These are phyloP conservation scores for Hepsetus odoe DNA, from an alignment of 2,113 vertebrate species.

Conservation along the genomic window DNA sequence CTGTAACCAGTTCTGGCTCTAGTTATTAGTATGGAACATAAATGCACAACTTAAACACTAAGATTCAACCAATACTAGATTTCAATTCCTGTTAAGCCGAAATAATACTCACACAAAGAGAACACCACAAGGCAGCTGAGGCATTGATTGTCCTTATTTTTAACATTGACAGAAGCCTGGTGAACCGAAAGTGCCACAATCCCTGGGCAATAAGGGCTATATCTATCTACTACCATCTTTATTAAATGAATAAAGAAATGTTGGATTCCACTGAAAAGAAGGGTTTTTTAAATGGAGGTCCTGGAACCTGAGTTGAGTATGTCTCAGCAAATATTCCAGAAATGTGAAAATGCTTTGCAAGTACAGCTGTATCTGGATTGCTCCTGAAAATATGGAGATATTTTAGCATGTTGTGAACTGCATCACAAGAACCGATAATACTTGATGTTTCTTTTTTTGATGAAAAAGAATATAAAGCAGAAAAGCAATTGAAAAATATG, in stretches of 20 bases:
- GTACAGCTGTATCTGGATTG: background rate
- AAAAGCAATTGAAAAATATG: background rate
- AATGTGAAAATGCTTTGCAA: background rate
- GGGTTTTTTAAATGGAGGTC: slow-evolving; percentile 8
- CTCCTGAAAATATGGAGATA: slow-evolving; percentile 1
- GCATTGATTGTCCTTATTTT: slow-evolving; percentile 75
- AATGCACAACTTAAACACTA: too few species aligned
- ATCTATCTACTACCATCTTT: too few species aligned
- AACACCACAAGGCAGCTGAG: slow-evolving; percentile 57
- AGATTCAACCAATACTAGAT: too few species aligned
- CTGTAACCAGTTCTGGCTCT: too few species aligned
- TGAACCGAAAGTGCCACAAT: slow-evolving; percentile 40
- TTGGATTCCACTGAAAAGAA: slow-evolving; percentile 20
- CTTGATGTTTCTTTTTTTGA: background rate
- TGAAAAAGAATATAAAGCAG: background rate
- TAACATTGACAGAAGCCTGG: slow-evolving; percentile 67
- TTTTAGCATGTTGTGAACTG: background rate
- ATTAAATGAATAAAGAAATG: slow-evolving; percentile 40
- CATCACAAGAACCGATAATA: background rate
- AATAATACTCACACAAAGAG: background rate
- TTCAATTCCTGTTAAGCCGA: background rate
- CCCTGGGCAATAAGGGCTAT: slow-evolving; percentile 56
- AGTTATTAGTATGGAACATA: too few species aligned
- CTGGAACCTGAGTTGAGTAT: background rate
- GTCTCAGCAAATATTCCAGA: background rate